These are phyloP conservation scores for Chrysocyon brachyurus DNA, from an alignment of 2,797 vertebrate species.

Conservation along the genomic window DNA sequence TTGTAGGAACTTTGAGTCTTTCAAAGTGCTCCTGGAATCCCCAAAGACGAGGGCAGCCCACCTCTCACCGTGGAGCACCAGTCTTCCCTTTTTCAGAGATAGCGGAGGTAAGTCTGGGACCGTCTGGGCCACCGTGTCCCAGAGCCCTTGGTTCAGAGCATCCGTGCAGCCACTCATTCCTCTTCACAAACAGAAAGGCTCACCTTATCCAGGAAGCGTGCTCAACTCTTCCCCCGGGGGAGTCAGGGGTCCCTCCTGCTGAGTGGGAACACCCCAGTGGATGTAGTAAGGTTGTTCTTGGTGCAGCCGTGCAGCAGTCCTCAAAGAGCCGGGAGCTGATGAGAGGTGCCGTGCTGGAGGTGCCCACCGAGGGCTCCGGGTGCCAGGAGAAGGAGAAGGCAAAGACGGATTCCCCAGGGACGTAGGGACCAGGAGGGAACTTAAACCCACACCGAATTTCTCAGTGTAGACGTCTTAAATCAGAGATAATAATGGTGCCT, in stretches of 20 bases:
- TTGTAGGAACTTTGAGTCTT: neutral
- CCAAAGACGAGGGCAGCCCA: accelerated
- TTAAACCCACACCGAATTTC: neutral
- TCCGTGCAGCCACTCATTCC: neutral
- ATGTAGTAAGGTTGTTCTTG: neutral
- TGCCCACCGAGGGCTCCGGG: neutral
- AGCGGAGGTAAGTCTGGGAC: neutral
- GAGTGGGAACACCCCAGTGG: neutral
- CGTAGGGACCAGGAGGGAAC: neutral
- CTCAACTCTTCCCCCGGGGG: neutral
- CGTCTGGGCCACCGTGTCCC: neutral
- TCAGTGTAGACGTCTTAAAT: neutral
- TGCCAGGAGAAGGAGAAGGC: neutral
- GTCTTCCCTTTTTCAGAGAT: neutral
- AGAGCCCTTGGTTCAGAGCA: neutral
- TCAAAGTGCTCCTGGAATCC: neutral
- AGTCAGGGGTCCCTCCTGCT: neutral
- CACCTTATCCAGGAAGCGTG: neutral
- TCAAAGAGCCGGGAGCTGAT: neutral
- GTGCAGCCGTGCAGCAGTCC: neutral
- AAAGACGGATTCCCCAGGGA: neutral
- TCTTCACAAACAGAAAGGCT: neutral
- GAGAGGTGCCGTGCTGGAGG: neutral
- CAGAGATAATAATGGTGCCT: neutral
- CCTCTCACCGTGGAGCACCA: neutral